phyloP scores from a whole-genome alignment of 2,888 invertebrate genomes.

The Tanypteryx hageni region DNA sequence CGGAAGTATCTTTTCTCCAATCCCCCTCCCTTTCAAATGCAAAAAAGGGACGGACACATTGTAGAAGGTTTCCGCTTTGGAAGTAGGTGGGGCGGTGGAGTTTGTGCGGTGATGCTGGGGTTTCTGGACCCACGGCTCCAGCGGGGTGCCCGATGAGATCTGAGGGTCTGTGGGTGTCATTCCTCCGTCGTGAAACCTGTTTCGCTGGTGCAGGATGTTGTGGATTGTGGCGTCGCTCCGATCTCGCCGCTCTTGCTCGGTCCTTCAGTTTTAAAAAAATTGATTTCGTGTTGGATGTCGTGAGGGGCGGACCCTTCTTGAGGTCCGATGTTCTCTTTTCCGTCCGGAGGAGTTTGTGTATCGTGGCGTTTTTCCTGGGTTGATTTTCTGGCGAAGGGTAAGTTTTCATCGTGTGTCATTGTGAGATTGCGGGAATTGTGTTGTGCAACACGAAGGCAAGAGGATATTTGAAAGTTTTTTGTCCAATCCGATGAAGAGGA shows the following conservation, averaged over 20 bases:
- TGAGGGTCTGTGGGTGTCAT: conserved; percentile 40
- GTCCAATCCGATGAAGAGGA: no score
- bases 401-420: not conserved
- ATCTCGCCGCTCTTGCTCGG: not conserved
- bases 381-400: not conserved
- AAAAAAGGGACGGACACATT: not conserved
- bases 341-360: not conserved
- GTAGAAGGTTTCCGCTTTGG: not conserved
- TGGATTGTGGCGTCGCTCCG: not conserved
- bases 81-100: not conserved
- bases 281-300: not conserved
- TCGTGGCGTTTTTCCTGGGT: not conserved
- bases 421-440: not conserved
- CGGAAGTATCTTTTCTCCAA: not conserved
- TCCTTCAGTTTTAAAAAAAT: not conserved
- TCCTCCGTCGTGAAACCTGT: conserved; percentile 27
- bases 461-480: not conserved
- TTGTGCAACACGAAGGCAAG: not conserved
- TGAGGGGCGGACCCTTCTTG: not conserved
- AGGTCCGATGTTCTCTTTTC: conserved; percentile 1
- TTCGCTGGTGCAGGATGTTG: conserved; percentile 15
- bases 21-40: conserved; percentile 17
- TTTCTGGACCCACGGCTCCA: not conserved
- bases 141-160: conserved; percentile 37
- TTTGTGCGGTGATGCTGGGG: conserved; percentile 14